These are phyloP conservation scores for Lepidochrysops patricia DNA, from an alignment of 2,888 invertebrate species.

Conservation along the genomic window DNA sequence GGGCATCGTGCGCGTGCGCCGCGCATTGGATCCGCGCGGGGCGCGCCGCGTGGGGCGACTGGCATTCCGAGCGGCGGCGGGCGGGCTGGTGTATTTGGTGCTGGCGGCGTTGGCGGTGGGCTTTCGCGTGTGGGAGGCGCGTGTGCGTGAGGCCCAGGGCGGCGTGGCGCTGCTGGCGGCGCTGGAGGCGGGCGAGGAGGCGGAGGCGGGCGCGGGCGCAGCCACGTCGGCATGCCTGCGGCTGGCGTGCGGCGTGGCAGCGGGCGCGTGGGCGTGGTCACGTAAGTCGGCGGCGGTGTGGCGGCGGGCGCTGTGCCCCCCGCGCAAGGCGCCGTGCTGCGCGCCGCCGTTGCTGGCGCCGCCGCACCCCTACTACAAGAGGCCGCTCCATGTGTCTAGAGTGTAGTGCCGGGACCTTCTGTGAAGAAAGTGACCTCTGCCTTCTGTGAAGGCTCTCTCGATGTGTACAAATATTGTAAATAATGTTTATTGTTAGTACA, in stretches of 20 bases:
- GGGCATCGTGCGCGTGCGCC: conserved; percentile 83
- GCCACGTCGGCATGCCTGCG: conserved; percentile 73
- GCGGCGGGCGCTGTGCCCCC: conserved; percentile 65
- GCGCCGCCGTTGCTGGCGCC: conserved; percentile 53
- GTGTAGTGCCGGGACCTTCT: conserved; percentile 37
- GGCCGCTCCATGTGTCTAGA: conserved; percentile 60
- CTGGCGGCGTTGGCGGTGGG: conserved; percentile 83
- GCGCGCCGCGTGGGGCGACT: conserved; percentile 81
- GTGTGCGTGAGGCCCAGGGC: conserved; percentile 60
- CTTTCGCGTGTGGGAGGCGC: conserved; percentile 78
- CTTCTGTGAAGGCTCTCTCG: conserved; percentile 70
- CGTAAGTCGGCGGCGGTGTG: conserved; percentile 76
- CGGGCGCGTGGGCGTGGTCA: conserved; percentile 80
- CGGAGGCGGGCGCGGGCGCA: conserved; percentile 33
- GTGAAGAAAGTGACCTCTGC: conserved; percentile 31
- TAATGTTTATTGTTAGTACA: conserved; percentile 43
- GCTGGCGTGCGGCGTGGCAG: conserved; percentile 77
- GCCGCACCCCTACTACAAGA: conserved; percentile 55
- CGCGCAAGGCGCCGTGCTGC: conserved; percentile 51
- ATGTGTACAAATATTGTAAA: conserved; percentile 55
- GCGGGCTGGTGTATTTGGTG: conserved; percentile 83
- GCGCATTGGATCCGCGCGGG: conserved; percentile 69
- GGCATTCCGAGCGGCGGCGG: conserved; percentile 85
- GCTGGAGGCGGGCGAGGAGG: conserved; percentile 49
- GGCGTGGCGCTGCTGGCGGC: conserved; percentile 65